Evolutionary conservation across 2,888 invertebrate genomes (phyloP), one percentile per base, ranked within the genome.

Genomic region (Syritta pipiens): DNA sequence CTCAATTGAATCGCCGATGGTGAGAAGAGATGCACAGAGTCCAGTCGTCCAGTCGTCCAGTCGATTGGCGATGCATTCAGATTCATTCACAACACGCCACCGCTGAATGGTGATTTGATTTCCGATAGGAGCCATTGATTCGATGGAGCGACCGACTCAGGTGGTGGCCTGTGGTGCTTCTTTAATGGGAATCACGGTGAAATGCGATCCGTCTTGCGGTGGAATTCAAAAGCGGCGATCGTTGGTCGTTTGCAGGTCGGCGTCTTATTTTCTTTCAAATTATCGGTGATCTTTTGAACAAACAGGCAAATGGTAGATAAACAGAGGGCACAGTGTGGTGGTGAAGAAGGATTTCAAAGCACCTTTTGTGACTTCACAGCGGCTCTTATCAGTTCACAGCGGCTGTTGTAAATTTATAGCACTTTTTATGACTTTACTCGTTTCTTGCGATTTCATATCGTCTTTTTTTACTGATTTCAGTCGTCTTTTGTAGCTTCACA

Each of bases 1-100:
- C 42, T 57, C 26, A 68, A 60, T 75, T 60, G 40, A 57, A 44
- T 48, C n/a, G 35, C 59, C 19, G 51, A 26, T 19, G 32, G 35
- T 6, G 40, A 26, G 19, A 26, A 9, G 20, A n/a, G n/a, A n/a
- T n/a, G n/a, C n/a, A n/a, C n/a, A n/a, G n/a, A n/a, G n/a, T n/a
- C n/a, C 2, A 10, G 12, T 19, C 5, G 35, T 5, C 12, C 48
- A 49, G 10, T 49, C 62, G 14, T 55, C 26, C 55, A 55, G 24
- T 55, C 30, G 22, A 62, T 68, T 40, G 14, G 42, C 19, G 46
- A n/a, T 40, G 14, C 17, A 49, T 59, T 42, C 20, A 57, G 44
- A 51, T 60, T 68, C 51, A 24, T 68, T 51, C 26, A 37, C 28
- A 28, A 57, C 42, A 48, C 48, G n/a, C 19, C 6, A 48, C 22